Percentiles rank a stretch among this genome's conserved stretches.
phyloP scores from a whole-genome alignment of 2,888 invertebrate species.

The Drosophila borealis region DNA sequence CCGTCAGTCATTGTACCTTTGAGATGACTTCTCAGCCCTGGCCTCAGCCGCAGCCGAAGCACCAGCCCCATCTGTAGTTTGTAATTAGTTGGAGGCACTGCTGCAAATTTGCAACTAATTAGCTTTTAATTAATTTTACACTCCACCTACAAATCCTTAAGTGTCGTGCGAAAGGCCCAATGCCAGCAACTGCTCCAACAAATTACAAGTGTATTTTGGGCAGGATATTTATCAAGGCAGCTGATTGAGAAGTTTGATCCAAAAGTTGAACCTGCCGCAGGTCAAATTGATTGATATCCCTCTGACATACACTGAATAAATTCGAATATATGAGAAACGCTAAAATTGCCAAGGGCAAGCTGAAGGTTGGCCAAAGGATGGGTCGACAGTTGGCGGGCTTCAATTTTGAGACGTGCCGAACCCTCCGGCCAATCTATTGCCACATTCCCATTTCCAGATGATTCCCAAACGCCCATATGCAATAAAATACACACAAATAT shows the following conservation, averaged over 20 bases:
- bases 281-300: constrained; percentile 67
- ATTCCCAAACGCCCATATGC: constrained; percentile 4
- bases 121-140: constrained; percentile 73
- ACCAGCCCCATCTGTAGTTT: constrained; percentile 23
- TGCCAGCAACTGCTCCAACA: constrained; percentile 20
- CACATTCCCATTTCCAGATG: constrained; percentile 1
- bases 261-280: constrained; percentile 31
- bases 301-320: constrained; percentile 31
- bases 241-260: constrained; percentile 4
- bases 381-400: constrained; percentile 15
- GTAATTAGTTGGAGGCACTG: constrained; percentile 64
- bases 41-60: neutral
- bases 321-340: constrained; percentile 32
- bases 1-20: constrained; percentile 61
- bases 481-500: constrained; percentile 22
- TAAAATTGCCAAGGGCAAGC: constrained; percentile 21
- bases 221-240: constrained; percentile 5
- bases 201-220: constrained; percentile 7
- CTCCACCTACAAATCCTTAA: constrained; percentile 44
- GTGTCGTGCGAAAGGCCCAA: constrained; percentile 55
- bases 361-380: constrained; percentile 24
- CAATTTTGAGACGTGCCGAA: constrained; percentile 33
- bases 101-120: constrained; percentile 73
- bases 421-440: constrained; percentile 12
- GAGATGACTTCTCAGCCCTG: constrained; percentile 32